Evolutionary conservation across 2,797 vertebrate genomes (phyloP).

Genomic region (Xerus rutilus): DNA sequence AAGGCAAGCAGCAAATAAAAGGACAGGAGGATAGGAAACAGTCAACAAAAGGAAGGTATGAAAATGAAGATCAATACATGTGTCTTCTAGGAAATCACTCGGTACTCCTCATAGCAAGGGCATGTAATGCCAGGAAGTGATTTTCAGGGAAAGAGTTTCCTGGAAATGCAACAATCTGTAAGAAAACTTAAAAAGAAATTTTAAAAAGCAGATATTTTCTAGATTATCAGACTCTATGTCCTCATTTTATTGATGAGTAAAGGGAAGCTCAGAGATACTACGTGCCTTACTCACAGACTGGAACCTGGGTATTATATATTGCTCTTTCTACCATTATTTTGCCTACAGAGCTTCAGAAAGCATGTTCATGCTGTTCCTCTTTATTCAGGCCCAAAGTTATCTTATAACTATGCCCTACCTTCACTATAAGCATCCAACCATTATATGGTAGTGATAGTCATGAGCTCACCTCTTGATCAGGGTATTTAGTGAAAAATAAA

Average conservation of each 20-base stretch:
- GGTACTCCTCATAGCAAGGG: not conserved
- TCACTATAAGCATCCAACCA: not conserved
- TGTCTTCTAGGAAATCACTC: not conserved
- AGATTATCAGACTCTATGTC: not conserved
- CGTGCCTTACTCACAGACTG: accelerated
- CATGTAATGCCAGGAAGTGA: not conserved
- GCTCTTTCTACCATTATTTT: not conserved
- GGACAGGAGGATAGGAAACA: not conserved
- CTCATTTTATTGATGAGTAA: not conserved
- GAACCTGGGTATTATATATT: not conserved
- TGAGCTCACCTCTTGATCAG: not conserved
- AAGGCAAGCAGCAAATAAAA: not conserved
- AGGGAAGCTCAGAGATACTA: not conserved
- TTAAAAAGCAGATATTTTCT: not conserved
- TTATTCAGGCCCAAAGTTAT: not conserved
- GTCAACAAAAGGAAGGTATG: not conserved
- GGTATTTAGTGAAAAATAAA: not conserved
- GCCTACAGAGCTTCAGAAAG: not conserved
- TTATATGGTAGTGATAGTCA: not conserved
- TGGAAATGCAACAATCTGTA: not conserved
- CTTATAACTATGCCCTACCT: not conserved
- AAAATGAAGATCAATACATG: not conserved
- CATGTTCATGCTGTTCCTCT: not conserved
- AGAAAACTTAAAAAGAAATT: not conserved
- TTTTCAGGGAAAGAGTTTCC: constrained; percentile 25